Evolutionary conservation across 2,888 invertebrate species (phyloP).

Genomic region (Dynastes hyllus): DNA sequence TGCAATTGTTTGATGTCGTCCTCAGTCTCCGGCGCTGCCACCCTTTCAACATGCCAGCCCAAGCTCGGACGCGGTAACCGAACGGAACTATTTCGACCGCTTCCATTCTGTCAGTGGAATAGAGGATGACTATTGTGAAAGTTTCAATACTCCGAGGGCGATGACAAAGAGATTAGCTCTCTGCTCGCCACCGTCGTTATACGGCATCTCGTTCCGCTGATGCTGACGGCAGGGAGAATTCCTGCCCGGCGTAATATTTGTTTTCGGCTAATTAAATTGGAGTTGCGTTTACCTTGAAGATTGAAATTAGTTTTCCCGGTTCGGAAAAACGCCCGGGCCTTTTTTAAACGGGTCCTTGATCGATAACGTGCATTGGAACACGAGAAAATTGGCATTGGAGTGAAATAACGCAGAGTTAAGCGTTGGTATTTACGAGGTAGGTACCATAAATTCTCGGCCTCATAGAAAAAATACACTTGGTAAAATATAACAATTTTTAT

Average conservation of each 20-base stretch:
- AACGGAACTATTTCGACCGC: not conserved
- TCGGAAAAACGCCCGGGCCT: not conserved
- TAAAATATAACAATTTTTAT: too few relatives aligned
- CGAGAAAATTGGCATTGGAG: too few relatives aligned
- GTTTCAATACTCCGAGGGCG: too few relatives aligned
- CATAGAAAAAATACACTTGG: too few relatives aligned
- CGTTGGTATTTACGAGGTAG: too few relatives aligned
- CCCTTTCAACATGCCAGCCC: not conserved
- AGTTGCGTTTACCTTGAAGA: not conserved
- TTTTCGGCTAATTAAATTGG: slow-evolving; percentile 12
- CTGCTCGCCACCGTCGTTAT: not conserved
- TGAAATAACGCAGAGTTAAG: too few relatives aligned
- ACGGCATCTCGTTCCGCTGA: too few relatives aligned
- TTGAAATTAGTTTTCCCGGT: not conserved
- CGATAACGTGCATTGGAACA: too few relatives aligned
- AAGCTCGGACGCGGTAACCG: too few relatives aligned
- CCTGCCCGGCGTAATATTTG: not conserved
- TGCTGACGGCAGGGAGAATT: not conserved
- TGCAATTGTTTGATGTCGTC: slow-evolving; percentile 1
- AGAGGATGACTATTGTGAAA: too few relatives aligned
- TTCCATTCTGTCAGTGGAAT: not conserved
- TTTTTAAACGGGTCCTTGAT: too few relatives aligned
- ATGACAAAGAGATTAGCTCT: slow-evolving; percentile 3
- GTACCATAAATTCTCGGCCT: too few relatives aligned
- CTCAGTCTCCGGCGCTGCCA: not conserved